A percentile compares a stretch with the other conserved stretches of the same genome.
Evolutionary conservation across 1,140 invertebrate species (phyloP).

Genomic region (Drosophila miranda): DNA sequence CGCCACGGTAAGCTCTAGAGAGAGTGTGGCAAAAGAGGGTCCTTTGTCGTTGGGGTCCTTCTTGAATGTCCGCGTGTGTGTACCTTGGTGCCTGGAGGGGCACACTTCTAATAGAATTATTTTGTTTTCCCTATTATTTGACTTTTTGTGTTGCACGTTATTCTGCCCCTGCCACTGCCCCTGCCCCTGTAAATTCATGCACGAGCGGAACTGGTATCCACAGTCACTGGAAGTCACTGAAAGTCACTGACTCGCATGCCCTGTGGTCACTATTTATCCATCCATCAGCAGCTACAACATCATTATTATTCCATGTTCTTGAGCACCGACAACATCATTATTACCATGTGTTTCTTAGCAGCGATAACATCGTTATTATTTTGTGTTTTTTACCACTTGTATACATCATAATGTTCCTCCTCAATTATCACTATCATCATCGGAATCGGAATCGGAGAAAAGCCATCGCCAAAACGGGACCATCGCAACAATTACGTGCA

Average conservation of each 20-base stretch:
- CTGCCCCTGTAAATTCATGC: conserved; percentile 49
- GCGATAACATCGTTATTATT: conserved; percentile 17
- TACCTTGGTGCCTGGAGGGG: conserved; percentile 15
- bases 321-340: conserved; percentile 13
- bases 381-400: background rate
- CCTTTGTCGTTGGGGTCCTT: conserved; percentile 8
- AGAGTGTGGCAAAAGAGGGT: background rate
- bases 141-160: conserved; percentile 44
- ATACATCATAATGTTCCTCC: conserved; percentile 5
- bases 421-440: conserved; percentile 58
- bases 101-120: conserved; percentile 69
- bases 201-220: conserved; percentile 46
- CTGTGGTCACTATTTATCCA: conserved; percentile 1
- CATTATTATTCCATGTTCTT: too few relatives aligned
- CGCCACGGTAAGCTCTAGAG: background rate
- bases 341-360: background rate
- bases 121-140: conserved; percentile 64
- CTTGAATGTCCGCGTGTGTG: conserved; percentile 3
- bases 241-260: conserved; percentile 28
- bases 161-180: background rate
- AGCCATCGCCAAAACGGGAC: conserved; percentile 39
- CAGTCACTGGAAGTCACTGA: conserved; percentile 42
- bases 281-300: background rate
- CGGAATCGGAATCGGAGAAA: background rate
- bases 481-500: conserved; percentile 48